A percentile compares a stretch with the other conserved stretches of the same genome.
These are phyloP conservation scores for Pristionchus arcanus DNA, from an alignment of 2,888 invertebrate species.

Conservation along the genomic window DNA sequence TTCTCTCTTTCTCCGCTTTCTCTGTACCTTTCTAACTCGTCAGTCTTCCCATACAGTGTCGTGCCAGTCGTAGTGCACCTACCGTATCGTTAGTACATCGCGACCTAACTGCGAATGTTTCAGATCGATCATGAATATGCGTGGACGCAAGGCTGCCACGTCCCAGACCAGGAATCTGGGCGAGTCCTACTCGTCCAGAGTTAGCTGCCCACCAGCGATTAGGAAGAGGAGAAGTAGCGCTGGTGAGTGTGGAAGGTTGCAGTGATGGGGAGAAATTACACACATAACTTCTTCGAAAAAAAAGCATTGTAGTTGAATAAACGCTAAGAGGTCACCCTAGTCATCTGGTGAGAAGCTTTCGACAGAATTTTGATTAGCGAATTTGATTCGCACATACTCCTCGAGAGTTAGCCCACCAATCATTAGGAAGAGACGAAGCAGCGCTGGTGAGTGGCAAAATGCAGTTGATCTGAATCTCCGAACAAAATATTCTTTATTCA, in stretches of 20 bases:
- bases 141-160: conserved; percentile 49
- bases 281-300: no score
- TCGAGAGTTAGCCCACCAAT: conserved; percentile 55
- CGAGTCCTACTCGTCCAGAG: conserved; percentile 52
- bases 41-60: conserved; percentile 7
- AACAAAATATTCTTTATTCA: neutral
- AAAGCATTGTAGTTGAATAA: no score
- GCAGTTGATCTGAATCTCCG: neutral
- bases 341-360: no score
- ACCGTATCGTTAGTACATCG: neutral
- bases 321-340: no score
- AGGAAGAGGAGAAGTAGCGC: conserved; percentile 52
- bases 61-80: conserved; percentile 19
- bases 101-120: neutral
- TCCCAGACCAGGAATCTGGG: conserved; percentile 36
- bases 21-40: neutral
- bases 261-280: no score
- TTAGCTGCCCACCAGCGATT: conserved; percentile 56
- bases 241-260: no score
- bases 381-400: no score
- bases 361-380: no score
- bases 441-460: no score
- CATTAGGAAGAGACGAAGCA: conserved; percentile 48
- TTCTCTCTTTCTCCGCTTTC: neutral
- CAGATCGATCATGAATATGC: conserved; percentile 55